These are phyloP conservation scores for Cecidostiba fungosa DNA, from an alignment of 2,888 invertebrate genomes.

Conservation along the genomic window DNA sequence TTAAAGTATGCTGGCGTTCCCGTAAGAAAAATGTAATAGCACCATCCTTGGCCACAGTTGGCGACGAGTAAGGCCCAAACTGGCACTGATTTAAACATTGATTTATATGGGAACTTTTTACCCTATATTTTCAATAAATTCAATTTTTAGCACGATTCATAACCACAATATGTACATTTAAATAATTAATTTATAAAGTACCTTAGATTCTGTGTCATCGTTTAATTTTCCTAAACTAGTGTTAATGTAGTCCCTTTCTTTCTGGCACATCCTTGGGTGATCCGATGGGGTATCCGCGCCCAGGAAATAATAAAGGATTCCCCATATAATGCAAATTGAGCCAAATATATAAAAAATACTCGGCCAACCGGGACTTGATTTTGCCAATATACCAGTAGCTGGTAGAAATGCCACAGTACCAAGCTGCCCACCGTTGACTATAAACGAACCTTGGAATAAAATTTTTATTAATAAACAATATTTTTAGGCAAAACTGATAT, in stretches of 20 bases:
- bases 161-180: not conserved
- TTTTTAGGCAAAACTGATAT: too few relatives aligned
- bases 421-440: slow-evolving; percentile 84
- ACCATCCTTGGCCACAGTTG: slow-evolving; percentile 87
- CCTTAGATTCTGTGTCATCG: not conserved
- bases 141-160: not conserved
- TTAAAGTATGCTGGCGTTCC: slow-evolving; percentile 87
- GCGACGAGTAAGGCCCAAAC: slow-evolving; percentile 84
- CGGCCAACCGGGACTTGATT: slow-evolving; percentile 84
- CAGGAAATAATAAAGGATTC: slow-evolving; percentile 81
- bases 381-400: slow-evolving; percentile 84
- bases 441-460: slow-evolving; percentile 71
- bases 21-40: slow-evolving; percentile 87
- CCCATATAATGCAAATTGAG: slow-evolving; percentile 81
- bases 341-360: slow-evolving; percentile 85
- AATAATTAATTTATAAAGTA: not conserved
- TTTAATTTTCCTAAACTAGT: slow-evolving; percentile 77
- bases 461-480: not conserved
- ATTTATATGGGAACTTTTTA: slow-evolving; percentile 83
- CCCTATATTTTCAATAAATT: slow-evolving; percentile 70
- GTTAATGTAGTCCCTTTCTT: slow-evolving; percentile 84
- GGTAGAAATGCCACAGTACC: slow-evolving; percentile 86
- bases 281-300: slow-evolving; percentile 84
- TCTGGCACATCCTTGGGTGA: slow-evolving; percentile 82
- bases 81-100: slow-evolving; percentile 84